Evolutionary conservation across 2,888 invertebrate species (phyloP).

Genomic region (Caenorhabditis sp.): DNA sequence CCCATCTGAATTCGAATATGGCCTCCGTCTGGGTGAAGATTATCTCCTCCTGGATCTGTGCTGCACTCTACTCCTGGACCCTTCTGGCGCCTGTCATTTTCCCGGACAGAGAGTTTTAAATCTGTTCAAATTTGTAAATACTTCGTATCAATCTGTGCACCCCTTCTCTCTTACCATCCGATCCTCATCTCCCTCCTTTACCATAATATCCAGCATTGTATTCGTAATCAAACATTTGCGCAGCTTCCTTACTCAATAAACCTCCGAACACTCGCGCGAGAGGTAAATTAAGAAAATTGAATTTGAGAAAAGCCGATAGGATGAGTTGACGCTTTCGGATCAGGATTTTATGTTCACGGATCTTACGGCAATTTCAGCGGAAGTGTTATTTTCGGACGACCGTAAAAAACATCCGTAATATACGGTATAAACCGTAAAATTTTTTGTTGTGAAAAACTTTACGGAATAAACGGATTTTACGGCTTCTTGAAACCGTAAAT

Average conservation of each 20-base stretch:
- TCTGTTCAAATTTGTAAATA: neutral
- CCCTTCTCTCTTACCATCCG: neutral
- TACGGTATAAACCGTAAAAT: no score
- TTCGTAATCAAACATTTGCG: conserved; percentile 6
- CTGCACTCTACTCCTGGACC: conserved; percentile 93
- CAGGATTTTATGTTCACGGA: no score
- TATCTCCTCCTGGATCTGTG: conserved; percentile 90
- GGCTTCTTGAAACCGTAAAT: no score
- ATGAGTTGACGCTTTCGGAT: conserved; percentile 35
- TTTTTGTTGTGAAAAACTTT: no score
- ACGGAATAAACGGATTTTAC: no score
- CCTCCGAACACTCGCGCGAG: conserved; percentile 8
- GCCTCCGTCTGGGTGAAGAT: conserved; percentile 99
- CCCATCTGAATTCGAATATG: conserved; percentile 82
- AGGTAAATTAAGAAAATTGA: conserved; percentile 27
- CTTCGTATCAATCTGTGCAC: neutral
- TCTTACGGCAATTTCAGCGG: no score
- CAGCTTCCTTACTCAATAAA: conserved; percentile 4
- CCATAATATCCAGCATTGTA: conserved; percentile 3
- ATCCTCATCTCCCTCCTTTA: conserved; percentile 14
- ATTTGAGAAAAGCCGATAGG: conserved; percentile 20
- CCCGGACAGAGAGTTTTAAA: conserved; percentile 88
- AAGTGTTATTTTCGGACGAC: no score
- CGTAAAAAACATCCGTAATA: no score
- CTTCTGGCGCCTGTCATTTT: conserved; percentile 92